Evolutionary conservation across 2,888 invertebrate genomes (phyloP).

Genomic region (Limenitis camilla): DNA sequence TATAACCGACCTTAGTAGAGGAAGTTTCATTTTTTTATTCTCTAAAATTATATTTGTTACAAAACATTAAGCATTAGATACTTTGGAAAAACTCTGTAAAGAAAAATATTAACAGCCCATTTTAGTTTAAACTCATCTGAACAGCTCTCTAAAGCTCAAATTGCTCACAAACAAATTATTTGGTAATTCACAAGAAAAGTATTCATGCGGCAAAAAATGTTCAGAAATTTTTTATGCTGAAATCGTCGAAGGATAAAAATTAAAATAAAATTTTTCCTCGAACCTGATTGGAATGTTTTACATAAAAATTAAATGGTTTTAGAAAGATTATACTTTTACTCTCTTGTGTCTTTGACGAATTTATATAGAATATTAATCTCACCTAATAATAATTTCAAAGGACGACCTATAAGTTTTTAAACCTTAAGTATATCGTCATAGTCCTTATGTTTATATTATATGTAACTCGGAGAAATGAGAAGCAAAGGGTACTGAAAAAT

Average conservation of each 20-base stretch:
- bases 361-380: no score
- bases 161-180: constrained; percentile 13
- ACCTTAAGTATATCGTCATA: no score
- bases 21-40: no score
- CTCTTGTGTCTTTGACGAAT: no score
- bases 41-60: no score
- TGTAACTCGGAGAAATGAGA: neutral
- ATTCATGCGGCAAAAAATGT: constrained; percentile 13
- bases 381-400: no score
- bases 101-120: constrained; percentile 8
- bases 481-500: no score
- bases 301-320: constrained; percentile 2
- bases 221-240: constrained; percentile 14
- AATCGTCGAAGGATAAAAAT: constrained; percentile 15
- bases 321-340: neutral
- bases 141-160: constrained; percentile 6
- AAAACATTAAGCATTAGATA: no score
- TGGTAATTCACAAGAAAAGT: constrained; percentile 6
- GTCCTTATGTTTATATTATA: neutral
- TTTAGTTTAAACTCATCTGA: neutral
- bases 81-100: neutral
- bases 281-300: neutral
- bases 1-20: no score
- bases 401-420: no score
- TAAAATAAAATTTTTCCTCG: constrained; percentile 18